A percentile compares a stretch with the other conserved stretches of the same genome.
phyloP scores from a whole-genome alignment of 2,888 invertebrate genomes.

The Zootermopsis nevadensis region DNA sequence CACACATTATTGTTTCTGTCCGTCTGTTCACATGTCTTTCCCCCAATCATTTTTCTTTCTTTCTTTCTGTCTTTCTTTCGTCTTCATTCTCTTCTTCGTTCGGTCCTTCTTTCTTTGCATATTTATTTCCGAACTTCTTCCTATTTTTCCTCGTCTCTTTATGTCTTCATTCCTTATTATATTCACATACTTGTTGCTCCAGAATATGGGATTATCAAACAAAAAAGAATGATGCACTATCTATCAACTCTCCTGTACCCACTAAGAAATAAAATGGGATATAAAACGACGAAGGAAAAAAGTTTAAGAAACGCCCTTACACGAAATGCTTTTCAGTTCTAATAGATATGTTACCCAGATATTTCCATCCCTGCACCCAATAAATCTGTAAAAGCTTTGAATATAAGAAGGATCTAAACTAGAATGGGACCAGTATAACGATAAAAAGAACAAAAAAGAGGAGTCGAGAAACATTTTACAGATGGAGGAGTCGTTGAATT shows the following conservation, averaged over 20 bases:
- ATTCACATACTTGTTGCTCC: too few species aligned
- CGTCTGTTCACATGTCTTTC: too few species aligned
- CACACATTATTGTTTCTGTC: too few species aligned
- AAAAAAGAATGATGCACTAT: neutral
- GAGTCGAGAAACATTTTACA: constrained; percentile 10
- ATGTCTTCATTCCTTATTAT: too few species aligned
- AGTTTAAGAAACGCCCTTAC: constrained; percentile 23
- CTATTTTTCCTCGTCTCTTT: too few species aligned
- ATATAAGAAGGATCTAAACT: constrained; percentile 30
- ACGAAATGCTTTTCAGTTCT: constrained; percentile 35
- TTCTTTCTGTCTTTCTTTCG: too few species aligned
- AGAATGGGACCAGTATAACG: constrained; percentile 18
- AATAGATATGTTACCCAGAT: constrained; percentile 37
- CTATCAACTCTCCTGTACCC: constrained; percentile 25
- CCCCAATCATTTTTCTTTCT: too few species aligned
- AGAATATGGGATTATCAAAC: too few species aligned
- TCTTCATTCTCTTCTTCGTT: too few species aligned
- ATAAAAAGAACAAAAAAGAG: neutral
- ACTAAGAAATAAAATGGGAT: constrained; percentile 19
- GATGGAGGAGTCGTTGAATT: neutral
- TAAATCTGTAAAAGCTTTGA: constrained; percentile 38
- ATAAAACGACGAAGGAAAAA: neutral
- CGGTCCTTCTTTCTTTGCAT: too few species aligned
- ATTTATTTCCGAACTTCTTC: too few species aligned
- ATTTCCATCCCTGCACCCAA: constrained; percentile 7